Evolutionary conservation across 2,113 vertebrate species (phyloP), one percentile per base, ranked within the genome.

Genomic region (Macaca mulatta): DNA sequence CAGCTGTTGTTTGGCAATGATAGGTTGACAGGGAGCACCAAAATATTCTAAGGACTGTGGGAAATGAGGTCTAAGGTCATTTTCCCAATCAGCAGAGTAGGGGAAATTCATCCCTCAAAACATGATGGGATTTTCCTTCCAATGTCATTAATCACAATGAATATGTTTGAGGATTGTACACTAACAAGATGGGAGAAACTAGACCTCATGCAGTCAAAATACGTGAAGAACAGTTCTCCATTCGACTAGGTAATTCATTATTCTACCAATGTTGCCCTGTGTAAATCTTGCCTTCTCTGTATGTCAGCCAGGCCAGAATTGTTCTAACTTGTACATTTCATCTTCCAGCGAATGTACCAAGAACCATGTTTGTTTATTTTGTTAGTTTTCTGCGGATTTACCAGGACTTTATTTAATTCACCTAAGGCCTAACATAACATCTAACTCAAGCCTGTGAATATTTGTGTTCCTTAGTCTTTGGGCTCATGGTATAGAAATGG

Each of bases 241-340:
- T 4, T n/a, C 23, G 25, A 22, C 48, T 48, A 72, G 75, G 67
- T 88, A 27, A 75, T 86, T 90, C 64, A 35, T 93, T 86, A n/a
- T 89, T 74, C 90, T 85, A 20, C 17, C 74, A 74, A 67, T 16
- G 11, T 48, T 17, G 70, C 25, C 55, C 86, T 77, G 8, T 91
- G 57, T 83, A 91, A 95, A 91, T 70, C 45, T 79, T 64, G 16
- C 52, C 20, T 80, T 86, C 90, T 94, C 94, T 93, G 81, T 59
- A 22, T 23, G 32, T 78, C 86, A 75, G 86, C 80, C 89, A 90
- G 64, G 38, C 75, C 89, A 92, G 70, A 98, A 83, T 50, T 97
- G 96, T 94, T 96, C 88, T 91, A 89, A 96, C 92, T 75, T 85
- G 74, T 75, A 87, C 67, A 61, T 98, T 94, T 92, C 93, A 55